Base-by-base conservation (phyloP, 2,888 invertebrate species). In the Noctua fimbriata region DNA sequence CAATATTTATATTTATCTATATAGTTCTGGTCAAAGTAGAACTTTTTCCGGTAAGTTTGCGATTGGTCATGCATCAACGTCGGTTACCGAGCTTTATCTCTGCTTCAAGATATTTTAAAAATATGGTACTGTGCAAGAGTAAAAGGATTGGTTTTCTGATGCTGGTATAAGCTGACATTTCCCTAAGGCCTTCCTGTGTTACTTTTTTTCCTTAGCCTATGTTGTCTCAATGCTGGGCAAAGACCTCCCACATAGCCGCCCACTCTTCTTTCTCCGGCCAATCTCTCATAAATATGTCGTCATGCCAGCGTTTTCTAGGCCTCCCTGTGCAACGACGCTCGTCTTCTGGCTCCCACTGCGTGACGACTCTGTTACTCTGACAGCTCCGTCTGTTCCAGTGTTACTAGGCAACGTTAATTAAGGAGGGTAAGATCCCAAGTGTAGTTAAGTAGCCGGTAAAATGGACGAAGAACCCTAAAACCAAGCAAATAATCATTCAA, bases 31-130 rank as follows among this genome's bases (percentile, higher is more conserved):
- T n/a, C n/a, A n/a, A n/a, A n/a, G n/a, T n/a, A n/a, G n/a, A n/a
- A n/a, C n/a, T n/a, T 81, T 87, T 71, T 55, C 72, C 78, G 74
- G 14, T 49, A 81, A 81, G 67, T 85, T 88, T 73, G 73, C 76
- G 71, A 76, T 82, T 85, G 80, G 58, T 79, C 85, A 82, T 90
- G 89, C 86, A 85, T 88, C 85, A 88, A 83, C 88, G 87, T 82
- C 83, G 78, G 70, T 73, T 73, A 77, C 58, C 65, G 41, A 66
- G 67, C 52, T 78, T 49, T 78, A 78, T 74, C 24, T 76, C 41
- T 65, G 14, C 71, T 66, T 70, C 16, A 52, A 21, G 63, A 87
- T 73, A 60, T 87, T 79, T 77, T 76, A 4, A 52, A 71, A 80
- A 49, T 78, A 66, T 73, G 49, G 47, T 60, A 78, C 44, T 69